Conservation (phyloP, 2,113 vertebrate genomes). For the Astatoreochromis straeleni region DNA sequence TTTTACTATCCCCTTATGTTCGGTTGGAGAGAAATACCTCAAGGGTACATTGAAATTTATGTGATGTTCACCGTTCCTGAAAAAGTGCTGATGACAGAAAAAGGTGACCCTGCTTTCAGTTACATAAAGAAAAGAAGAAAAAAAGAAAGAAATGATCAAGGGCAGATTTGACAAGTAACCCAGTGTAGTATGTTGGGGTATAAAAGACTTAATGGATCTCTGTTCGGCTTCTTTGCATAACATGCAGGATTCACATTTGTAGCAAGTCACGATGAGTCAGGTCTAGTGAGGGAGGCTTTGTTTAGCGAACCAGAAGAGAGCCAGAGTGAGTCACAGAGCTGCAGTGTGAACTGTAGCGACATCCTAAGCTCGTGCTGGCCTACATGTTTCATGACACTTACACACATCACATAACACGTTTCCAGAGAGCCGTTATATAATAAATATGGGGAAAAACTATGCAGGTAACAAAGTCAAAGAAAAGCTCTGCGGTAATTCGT, state of each 20-base stretch:
- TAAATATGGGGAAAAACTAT: neutral
- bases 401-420: neutral
- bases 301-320: constrained; percentile 36
- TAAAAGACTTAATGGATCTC: neutral
- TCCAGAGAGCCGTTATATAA: constrained; percentile 14
- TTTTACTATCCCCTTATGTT: neutral
- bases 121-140: neutral
- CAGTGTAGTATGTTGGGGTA: neutral
- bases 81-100: neutral
- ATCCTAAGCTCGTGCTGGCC: constrained; percentile 37
- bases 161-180: neutral
- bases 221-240: neutral
- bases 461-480: neutral
- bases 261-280: constrained; percentile 26
- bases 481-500: neutral
- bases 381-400: constrained; percentile 44
- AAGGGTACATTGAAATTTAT: neutral
- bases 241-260: constrained; percentile 14
- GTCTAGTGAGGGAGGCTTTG: neutral
- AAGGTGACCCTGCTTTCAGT: neutral
- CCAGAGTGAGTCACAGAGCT: constrained; percentile 40
- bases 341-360: constrained; percentile 43
- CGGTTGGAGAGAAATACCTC: neutral
- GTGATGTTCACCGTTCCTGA: neutral
- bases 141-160: neutral